These are phyloP conservation scores for Lagocephalus sceleratus DNA, from an alignment of 2,797 vertebrate species.

Conservation along the genomic window DNA sequence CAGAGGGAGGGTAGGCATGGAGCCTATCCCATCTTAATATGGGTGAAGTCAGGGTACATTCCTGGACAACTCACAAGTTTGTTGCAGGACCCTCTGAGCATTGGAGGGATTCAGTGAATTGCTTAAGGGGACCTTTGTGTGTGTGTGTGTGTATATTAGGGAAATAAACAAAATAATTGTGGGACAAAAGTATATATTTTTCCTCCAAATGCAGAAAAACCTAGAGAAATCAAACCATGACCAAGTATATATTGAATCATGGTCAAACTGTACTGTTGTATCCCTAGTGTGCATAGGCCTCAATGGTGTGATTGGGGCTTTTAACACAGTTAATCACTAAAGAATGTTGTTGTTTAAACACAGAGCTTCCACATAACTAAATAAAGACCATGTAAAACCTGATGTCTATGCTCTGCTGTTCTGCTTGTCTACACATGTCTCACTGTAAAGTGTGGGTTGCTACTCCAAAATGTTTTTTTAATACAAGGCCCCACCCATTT, in stretches of 20 bases:
- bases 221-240: too few relatives aligned
- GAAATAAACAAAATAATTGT: too few relatives aligned
- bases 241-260: too few relatives aligned
- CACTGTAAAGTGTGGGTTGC: background rate
- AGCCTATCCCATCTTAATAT: too few relatives aligned
- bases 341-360: constrained; percentile 75
- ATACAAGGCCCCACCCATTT: constrained; percentile 34
- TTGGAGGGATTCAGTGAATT: too few relatives aligned
- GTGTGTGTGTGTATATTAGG: too few relatives aligned
- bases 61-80: too few relatives aligned
- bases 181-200: background rate
- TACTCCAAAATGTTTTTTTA: constrained; percentile 26
- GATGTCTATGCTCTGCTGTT: constrained; percentile 51
- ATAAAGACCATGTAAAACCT: constrained; percentile 61
- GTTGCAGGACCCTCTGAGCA: too few relatives aligned
- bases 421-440: constrained; percentile 55
- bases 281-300: constrained; percentile 1
- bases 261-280: background rate
- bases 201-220: too few relatives aligned
- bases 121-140: too few relatives aligned
- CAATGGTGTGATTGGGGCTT: constrained; percentile 36
- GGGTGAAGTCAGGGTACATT: too few relatives aligned
- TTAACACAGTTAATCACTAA: constrained; percentile 67
- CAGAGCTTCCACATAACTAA: constrained; percentile 66
- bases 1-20: too few relatives aligned